Conservation (phyloP, 30 jellyfish, hydroid and myxozoan genomes). For the Phacellophora camtschatica region DNA sequence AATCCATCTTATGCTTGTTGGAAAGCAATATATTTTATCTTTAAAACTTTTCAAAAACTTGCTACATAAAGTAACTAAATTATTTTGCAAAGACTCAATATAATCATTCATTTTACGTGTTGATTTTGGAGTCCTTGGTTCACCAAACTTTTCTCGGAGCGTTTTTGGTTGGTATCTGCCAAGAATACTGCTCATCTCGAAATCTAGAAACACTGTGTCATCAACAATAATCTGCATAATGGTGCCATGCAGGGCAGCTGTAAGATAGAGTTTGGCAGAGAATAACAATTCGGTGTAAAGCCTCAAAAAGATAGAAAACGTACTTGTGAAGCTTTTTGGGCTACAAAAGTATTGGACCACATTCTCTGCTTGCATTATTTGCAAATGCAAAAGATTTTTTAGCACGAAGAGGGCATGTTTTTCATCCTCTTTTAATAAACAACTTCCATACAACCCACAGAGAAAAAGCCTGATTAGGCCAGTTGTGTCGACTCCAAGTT, state of each 20-base stretch:
- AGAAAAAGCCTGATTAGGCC: constrained; percentile 53
- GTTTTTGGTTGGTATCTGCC: constrained; percentile 77
- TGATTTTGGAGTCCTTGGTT: constrained; percentile 84
- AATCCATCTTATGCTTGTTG: constrained; percentile 82
- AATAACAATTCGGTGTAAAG: constrained; percentile 71
- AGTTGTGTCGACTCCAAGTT: constrained; percentile 56
- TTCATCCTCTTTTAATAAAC: constrained; percentile 81
- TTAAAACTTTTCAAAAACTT: constrained; percentile 74
- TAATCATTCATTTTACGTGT: constrained; percentile 57
- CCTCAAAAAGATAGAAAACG: constrained; percentile 68
- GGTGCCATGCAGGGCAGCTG: constrained; percentile 97
- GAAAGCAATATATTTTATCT: constrained; percentile 89
- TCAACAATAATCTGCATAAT: constrained; percentile 94
- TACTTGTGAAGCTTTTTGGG: constrained; percentile 71
- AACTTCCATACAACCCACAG: constrained; percentile 85
- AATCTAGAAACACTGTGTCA: constrained; percentile 74
- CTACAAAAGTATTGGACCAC: constrained; percentile 73
- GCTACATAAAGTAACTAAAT: constrained; percentile 56
- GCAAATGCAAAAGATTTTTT: constrained; percentile 58
- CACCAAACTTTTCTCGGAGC: constrained; percentile 85
- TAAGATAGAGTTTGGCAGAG: constrained; percentile 84
- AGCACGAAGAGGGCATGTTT: constrained; percentile 47
- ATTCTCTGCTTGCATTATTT: constrained; percentile 66
- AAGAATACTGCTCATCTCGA: constrained; percentile 67
- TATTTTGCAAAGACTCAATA: constrained; percentile 44